Percentiles rank a stretch among this genome's conserved stretches.
Evolutionary conservation across 2,113 vertebrate genomes (phyloP).

Genomic region (Mustelus asterias): DNA sequence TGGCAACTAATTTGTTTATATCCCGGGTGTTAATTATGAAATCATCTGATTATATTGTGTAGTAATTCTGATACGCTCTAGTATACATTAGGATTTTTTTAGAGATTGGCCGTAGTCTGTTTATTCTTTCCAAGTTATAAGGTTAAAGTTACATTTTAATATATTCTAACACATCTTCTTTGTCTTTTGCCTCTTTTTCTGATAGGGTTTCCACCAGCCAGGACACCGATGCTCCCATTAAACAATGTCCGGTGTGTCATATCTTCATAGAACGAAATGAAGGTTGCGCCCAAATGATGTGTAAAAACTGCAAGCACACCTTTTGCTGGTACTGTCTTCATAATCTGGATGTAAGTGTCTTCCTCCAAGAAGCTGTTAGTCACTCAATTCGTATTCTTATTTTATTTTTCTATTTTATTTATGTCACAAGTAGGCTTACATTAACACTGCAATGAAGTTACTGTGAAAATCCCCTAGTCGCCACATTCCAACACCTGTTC

Average conservation of each 20-base stretch:
- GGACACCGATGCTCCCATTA: conserved; percentile 69
- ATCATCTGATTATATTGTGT: neutral
- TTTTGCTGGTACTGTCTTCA: conserved; percentile 98
- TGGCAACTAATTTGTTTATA: neutral
- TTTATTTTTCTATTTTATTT: no score
- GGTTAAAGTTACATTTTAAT: neutral
- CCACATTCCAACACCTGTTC: no score
- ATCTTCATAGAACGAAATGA: conserved; percentile 92
- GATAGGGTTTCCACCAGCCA: conserved; percentile 54
- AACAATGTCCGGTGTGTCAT: conserved; percentile 84
- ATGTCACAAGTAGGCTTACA: no score
- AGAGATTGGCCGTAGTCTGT: neutral
- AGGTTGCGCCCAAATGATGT: conserved; percentile 97
- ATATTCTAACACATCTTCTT: conserved; percentile 37
- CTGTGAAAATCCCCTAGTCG: no score
- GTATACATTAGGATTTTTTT: neutral
- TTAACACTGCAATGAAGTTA: no score
- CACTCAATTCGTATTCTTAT: neutral
- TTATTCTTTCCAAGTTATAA: neutral
- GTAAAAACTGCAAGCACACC: conserved; percentile 94
- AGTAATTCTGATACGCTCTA: neutral
- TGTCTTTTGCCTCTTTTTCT: conserved; percentile 38
- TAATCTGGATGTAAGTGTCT: conserved; percentile 81
- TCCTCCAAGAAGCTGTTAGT: neutral
- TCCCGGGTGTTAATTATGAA: neutral